Evolutionary conservation across 2,797 vertebrate genomes (phyloP), one percentile per base, ranked within the genome.

Genomic region (Manis javanica): DNA sequence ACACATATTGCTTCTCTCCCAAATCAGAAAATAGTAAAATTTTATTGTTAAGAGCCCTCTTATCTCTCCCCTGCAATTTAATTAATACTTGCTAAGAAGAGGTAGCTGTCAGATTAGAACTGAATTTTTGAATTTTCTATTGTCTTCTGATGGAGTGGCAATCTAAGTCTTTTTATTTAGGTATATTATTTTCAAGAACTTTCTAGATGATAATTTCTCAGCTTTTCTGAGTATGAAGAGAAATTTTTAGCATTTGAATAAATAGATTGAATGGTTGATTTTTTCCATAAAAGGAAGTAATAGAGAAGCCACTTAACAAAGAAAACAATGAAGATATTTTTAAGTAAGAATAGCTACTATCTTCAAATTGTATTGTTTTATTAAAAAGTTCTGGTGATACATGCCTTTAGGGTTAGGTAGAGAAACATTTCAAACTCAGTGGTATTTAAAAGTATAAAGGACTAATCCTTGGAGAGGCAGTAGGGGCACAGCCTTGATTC

Each of bases 111-210:
- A 96, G 96, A 94, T 96, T 90, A 93, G 91, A 97, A 97, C 78
- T 93, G 94, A 97, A 91, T 96, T 93, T 98, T 97, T 91, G 97
- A 97, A 88, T 97, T 95, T 96, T 93, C 66, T 96, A 97, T 98
- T 98, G 87, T 98, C 85, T 98, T 91, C 59, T 98, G 98, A 97
- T 81, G 97, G 97, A 98, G 96, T 97, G 94, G 92, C 93, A 97
- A 96, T 96, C 96, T 82, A 93, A 97, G 90, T 95, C 95, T 91
- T 96, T 94, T 91, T 97, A 96, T 98, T 97, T 97, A 94, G 96
- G 66, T 96, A 84, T 96, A 97, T 96, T 98, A 97, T 98, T 97
- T 97, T 97, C 97, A 98, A 98, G 97, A 95, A 84, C 92, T 96
- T 96, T 97, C 93, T n/a, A 97, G 97, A 98, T 98, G 98, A 96